A percentile compares a stretch with the other conserved stretches of the same genome.
phyloP scores from a whole-genome alignment of 2,888 invertebrate genomes.

The Apantesis nais region DNA sequence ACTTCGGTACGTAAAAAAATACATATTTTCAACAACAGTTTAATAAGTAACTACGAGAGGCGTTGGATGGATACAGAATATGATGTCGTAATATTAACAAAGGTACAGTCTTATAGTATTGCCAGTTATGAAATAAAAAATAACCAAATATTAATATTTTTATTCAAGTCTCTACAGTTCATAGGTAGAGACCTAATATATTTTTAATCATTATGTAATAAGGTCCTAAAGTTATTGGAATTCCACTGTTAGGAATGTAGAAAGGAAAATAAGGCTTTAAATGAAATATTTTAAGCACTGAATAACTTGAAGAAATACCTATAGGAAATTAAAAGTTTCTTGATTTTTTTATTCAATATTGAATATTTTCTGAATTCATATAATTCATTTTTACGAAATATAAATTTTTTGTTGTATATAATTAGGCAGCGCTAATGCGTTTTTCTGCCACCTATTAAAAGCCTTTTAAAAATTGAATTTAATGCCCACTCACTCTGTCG shows the following conservation, averaged over 20 bases:
- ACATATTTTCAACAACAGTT: neutral
- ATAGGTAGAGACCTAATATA: too few species aligned
- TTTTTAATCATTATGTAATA: neutral
- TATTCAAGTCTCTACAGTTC: too few species aligned
- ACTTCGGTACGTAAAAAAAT: too few species aligned
- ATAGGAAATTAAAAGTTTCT: neutral
- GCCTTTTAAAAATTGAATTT: conserved; percentile 32
- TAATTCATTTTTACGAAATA: too few species aligned
- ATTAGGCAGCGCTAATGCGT: neutral
- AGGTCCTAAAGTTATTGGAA: neutral
- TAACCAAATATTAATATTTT: too few species aligned
- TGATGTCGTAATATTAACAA: neutral
- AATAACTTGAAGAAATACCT: neutral
- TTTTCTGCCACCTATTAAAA: conserved; percentile 12
- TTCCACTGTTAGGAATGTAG: neutral
- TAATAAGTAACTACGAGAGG: neutral
- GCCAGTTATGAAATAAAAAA: neutral
- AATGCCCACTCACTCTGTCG: conserved; percentile 39
- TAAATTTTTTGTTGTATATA: too few species aligned
- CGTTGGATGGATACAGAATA: neutral
- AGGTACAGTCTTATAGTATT: neutral
- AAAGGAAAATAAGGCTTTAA: neutral
- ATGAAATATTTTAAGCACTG: neutral
- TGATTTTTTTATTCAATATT: neutral
- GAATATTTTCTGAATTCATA: neutral